Base-by-base conservation (phyloP, 2,888 invertebrate genomes). In the Aproaerema taeniolella region DNA sequence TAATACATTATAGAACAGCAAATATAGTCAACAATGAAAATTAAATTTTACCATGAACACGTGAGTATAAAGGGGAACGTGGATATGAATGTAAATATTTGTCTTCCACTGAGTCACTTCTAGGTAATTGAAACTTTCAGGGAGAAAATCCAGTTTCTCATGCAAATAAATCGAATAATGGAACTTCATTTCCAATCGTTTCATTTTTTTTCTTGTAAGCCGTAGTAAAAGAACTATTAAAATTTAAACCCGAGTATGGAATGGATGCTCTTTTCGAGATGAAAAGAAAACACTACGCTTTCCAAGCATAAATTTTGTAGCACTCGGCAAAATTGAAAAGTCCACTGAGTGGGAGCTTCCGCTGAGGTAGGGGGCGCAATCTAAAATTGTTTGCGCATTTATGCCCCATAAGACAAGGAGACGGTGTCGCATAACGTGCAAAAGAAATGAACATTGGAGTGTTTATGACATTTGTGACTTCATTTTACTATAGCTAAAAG, bases 291-390 rank as follows among this genome's bases (percentile, higher is more conserved):
- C 70, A 75, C 60, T 62, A 58, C 64, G 65, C n/a, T 67, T 50
- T 66, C 59, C 61, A 58, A 58, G 67, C 65, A 72, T 71, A 66
- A 73, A 77, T 73, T 72, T 71, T 47, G 58, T 61, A 61, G 76
- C 80, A 81, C 81, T 82, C 72, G 77, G 66, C 67, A 69, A 80
- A 82, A 82, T 81, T 79, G 78, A 76, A 80, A 79, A 79, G 78
- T 75, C 74, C 67, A 78, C 78, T 76, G 58, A 63, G 68, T 64
- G 61, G 58, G 51, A 66, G 66, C 66, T 74, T 70, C 67, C 68
- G 71, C 61, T 73, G 65, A 68, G 66, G 64, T 65, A 57, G 57
- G 61, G 65, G 65, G 70, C 63, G 70, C 70, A 71, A 72, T 77
- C 67, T 67, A 61, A 70, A 76, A 74, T 75, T 72, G 72, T 73